Percentiles rank a stretch among this genome's conserved stretches.
Conservation (phyloP, 1,140 invertebrate genomes). For the Mylabris phalerata region DNA sequence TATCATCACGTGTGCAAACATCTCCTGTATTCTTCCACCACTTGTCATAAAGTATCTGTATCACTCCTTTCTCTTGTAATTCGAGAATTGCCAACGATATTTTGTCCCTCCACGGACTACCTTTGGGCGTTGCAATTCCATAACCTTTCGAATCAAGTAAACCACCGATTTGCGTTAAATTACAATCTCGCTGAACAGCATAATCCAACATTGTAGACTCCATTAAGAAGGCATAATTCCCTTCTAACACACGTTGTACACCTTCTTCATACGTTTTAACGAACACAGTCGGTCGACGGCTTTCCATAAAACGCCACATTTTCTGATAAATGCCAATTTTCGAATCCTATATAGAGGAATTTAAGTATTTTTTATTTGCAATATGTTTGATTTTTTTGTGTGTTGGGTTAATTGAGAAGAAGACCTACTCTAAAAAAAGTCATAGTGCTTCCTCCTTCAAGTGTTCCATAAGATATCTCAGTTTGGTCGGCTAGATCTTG, state of each 20-base stretch:
- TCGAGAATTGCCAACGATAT: constrained; percentile 92
- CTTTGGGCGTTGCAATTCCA: constrained; percentile 83
- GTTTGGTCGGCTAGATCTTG: constrained; percentile 79
- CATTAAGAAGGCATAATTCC: constrained; percentile 90
- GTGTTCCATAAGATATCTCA: constrained; percentile 74
- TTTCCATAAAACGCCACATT: constrained; percentile 84
- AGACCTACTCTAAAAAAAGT: constrained; percentile 73
- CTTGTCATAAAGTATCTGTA: constrained; percentile 92
- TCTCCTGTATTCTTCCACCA: constrained; percentile 93
- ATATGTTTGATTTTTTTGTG: no score
- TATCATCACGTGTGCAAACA: constrained; percentile 83
- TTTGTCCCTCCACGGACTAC: constrained; percentile 91
- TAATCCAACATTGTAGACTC: constrained; percentile 92
- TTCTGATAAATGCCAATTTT: constrained; percentile 79
- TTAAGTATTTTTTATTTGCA: not conserved
- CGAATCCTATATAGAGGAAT: constrained; percentile 57
- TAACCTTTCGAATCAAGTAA: constrained; percentile 64
- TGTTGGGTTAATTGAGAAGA: not conserved
- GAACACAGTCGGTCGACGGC: constrained; percentile 64
- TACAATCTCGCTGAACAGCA: constrained; percentile 81
- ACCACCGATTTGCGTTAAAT: constrained; percentile 89
- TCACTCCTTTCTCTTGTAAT: constrained; percentile 90
- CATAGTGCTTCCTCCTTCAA: constrained; percentile 72
- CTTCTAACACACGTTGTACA: constrained; percentile 66
- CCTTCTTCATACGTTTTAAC: constrained; percentile 72